These are phyloP conservation scores for Chloroclystis v-ata DNA, from an alignment of 2,888 invertebrate species.

Conservation along the genomic window DNA sequence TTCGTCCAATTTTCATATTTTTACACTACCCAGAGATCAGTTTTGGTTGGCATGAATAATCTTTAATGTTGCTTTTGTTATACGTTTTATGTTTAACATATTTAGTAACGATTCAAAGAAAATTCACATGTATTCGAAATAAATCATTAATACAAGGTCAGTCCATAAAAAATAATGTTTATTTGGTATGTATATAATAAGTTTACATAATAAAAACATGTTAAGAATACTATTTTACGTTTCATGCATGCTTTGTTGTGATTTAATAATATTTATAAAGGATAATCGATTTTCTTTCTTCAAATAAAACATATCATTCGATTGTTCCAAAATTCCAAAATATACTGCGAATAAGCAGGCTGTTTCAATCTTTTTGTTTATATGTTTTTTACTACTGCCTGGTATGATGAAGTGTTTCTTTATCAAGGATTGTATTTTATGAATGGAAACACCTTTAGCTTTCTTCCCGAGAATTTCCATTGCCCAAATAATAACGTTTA, in stretches of 20 bases:
- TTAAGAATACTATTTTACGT: no score
- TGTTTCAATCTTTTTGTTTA: constrained; percentile 44
- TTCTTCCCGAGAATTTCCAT: constrained; percentile 44
- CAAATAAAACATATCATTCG: constrained; percentile 38
- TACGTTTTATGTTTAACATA: no score
- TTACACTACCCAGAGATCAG: not conserved
- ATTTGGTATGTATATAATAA: no score
- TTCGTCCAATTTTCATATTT: not conserved
- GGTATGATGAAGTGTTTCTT: constrained; percentile 46
- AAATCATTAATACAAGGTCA: no score
- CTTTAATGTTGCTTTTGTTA: no score
- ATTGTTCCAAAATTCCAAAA: constrained; percentile 44
- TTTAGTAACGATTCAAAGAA: no score
- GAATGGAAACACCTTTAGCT: constrained; percentile 38
- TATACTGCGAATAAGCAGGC: constrained; percentile 42
- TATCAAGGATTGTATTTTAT: constrained; percentile 41
- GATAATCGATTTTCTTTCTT: constrained; percentile 21
- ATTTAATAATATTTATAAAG: constrained; percentile 3
- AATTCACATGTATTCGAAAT: no score
- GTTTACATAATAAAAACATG: no score
- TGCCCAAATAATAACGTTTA: constrained; percentile 52
- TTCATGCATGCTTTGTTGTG: not conserved
- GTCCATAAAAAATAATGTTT: no score
- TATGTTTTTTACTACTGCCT: constrained; percentile 37
- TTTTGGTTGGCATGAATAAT: not conserved